These are phyloP conservation scores for Orthonychiurus folsomi DNA, from an alignment of 2,888 invertebrate species.

Conservation along the genomic window DNA sequence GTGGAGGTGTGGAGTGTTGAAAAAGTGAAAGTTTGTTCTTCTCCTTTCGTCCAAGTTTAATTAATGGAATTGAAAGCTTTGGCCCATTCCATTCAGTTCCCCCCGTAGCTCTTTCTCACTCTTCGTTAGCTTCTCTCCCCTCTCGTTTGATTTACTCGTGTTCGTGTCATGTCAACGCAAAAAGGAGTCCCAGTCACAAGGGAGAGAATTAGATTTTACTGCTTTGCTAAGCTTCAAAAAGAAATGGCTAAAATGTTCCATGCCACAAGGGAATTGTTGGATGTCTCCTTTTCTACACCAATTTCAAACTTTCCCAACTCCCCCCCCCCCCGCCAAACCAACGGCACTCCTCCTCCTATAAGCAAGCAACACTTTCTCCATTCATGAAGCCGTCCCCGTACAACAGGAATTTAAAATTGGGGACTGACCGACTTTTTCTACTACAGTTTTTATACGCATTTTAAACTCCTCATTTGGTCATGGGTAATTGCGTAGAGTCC, in stretches of 20 bases:
- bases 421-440: no score
- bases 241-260: not conserved
- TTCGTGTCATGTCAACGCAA: not conserved
- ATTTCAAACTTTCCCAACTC: not conserved
- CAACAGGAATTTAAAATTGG: no score
- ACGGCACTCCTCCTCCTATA: no score
- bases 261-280: not conserved
- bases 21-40: slow-evolving; percentile 1
- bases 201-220: slow-evolving; percentile 1
- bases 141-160: not conserved
- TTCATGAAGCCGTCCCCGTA: no score
- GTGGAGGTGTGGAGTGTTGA: not conserved
- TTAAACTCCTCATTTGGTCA: no score
- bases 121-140: not conserved
- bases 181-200: not conserved
- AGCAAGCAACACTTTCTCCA: no score
- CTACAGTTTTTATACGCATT: no score
- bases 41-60: not conserved
- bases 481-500: no score
- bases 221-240: not conserved
- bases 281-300: not conserved
- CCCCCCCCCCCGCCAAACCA: not conserved
- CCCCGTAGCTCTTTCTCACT: not conserved
- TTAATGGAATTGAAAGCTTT: not conserved
- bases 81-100: not conserved